Percentiles rank a stretch among this genome's conserved stretches.
phyloP scores from a whole-genome alignment of 37 sponge, comb jelly and placozoan genomes.

The Ephydatia muelleri region DNA sequence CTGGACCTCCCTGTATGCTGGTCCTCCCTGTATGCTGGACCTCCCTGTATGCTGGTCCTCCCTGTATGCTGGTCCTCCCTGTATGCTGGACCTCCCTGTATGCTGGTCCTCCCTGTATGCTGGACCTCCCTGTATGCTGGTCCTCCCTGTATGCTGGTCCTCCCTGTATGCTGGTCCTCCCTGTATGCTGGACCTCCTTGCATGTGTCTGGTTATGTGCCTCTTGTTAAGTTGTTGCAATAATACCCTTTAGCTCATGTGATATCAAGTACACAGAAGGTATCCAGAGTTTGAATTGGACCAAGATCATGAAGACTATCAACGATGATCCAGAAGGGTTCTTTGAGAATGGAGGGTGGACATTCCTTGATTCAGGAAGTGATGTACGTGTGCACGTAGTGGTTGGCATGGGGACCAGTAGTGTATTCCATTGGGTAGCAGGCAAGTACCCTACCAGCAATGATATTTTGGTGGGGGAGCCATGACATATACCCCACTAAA shows the following conservation, averaged over 20 bases:
- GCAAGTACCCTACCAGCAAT: too few relatives aligned
- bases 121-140: background rate
- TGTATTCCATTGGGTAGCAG: too few relatives aligned
- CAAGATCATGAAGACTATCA: constrained; percentile 99
- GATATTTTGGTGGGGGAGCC: too few relatives aligned
- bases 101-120: background rate
- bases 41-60: too few relatives aligned
- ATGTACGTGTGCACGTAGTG: constrained; percentile 33
- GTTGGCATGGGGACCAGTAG: too few relatives aligned
- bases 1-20: too few relatives aligned
- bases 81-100: constrained; percentile 13
- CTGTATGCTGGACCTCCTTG: background rate
- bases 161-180: background rate
- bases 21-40: too few relatives aligned
- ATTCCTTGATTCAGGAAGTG: constrained; percentile 93
- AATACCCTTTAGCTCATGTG: constrained; percentile 78
- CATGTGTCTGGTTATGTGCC: too few relatives aligned
- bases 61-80: too few relatives aligned
- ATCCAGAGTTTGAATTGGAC: constrained; percentile 96
- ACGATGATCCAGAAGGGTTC: constrained; percentile 95
- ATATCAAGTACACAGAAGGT: constrained; percentile 98
- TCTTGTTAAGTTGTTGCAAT: background rate
- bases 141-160: background rate
- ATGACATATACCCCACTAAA: too few relatives aligned
- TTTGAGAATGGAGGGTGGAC: constrained; percentile 97